Evolutionary conservation across 2,113 vertebrate genomes (phyloP), one percentile per base, ranked within the genome.

Genomic region (Noctilio leporinus): DNA sequence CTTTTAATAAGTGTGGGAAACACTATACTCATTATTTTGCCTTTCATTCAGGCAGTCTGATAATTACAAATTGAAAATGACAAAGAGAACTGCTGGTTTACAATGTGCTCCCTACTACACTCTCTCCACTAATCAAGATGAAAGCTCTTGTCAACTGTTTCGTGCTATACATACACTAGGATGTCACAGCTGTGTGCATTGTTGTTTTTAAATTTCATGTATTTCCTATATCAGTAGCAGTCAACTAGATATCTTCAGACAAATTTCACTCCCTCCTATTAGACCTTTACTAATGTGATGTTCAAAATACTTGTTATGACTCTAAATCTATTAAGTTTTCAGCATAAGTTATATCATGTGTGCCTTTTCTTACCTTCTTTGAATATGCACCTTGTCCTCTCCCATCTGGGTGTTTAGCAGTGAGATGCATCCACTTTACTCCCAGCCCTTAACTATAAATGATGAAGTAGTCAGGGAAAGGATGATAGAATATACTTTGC

Each of bases 21-120:
- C n/a, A 59, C 57, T 72, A 51, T 26, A 82, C 19, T 85, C 77
- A 94, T 91, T 94, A 94, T 82, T 86, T 35, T 91, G 35, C 33
- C n/a, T 85, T 62, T 93, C 35, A 2, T 4, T 75, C 77, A 77
- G 65, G 40, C 2, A 19, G 65, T 91, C 92, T 92, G 69, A 64
- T 82, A 70, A 96, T 89, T 73, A 83, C 33, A 95, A 94, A 90
- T 67, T 62, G 19, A 84, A 91, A 96, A 91, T 33, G 40, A 92
- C 57, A 76, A 49, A 90, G 45, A 81, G 28, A 83, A 62, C 2
- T 43, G 40, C 12, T 73, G 67, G 53, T 91, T 45, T 93, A 89
- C 28, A 62, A 55, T 70, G 30, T 85, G 7, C 9, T 86, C n/a
- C 24, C 38, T 69, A 24, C 59, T 73, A 47, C 8, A 28, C 8